Conservation (phyloP, 2,797 vertebrate species). For the Intellagama lesueurii region DNA sequence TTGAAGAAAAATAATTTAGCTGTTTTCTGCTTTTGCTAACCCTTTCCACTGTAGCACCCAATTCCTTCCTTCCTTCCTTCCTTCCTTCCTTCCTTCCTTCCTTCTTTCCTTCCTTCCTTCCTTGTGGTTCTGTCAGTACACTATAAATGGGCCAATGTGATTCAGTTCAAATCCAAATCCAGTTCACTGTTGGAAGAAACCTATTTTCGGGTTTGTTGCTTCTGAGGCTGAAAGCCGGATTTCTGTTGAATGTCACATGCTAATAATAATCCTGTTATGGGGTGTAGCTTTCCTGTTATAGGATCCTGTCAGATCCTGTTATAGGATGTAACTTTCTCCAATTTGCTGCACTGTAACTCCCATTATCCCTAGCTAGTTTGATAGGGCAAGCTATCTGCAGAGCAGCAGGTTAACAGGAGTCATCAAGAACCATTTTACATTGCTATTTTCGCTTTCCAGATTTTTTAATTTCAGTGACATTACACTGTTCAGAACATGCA, state of each 20-base stretch:
- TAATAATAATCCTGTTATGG: background rate
- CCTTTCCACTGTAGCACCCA: background rate
- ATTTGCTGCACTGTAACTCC: background rate
- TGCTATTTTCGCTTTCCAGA: rapidly evolving
- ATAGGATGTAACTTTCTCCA: background rate
- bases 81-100: background rate
- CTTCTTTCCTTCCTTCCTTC: background rate
- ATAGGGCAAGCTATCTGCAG: background rate
- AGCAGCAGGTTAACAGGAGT: background rate
- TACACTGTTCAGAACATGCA: background rate
- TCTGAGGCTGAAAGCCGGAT: rapidly evolving
- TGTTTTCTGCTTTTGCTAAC: no score
- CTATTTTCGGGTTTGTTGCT: conserved; percentile 13
- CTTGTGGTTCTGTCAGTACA: background rate
- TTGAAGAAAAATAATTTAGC: no score
- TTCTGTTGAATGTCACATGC: background rate
- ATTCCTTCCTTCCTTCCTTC: background rate
- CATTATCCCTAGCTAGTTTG: background rate
- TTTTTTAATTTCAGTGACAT: background rate
- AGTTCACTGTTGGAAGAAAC: background rate
- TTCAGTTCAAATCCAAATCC: background rate
- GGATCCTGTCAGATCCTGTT: no score
- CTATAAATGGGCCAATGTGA: background rate
- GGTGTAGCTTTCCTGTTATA: background rate
- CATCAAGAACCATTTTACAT: background rate